Evolutionary conservation across 2,888 invertebrate genomes (phyloP), one percentile per base, ranked within the genome.

Genomic region (Dione juno): DNA sequence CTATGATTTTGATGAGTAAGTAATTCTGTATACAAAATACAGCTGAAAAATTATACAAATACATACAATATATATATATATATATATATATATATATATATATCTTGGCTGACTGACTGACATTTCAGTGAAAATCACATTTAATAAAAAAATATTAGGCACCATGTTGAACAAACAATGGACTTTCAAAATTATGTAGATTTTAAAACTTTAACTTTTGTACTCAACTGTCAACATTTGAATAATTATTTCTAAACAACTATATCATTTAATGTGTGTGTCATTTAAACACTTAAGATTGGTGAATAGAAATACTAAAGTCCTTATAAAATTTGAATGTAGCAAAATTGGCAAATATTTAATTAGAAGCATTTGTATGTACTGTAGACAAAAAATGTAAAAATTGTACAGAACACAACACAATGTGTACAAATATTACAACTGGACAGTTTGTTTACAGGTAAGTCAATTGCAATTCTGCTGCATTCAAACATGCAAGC

Each of bases 91-190:
- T 35, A 28, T 53, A 16, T 16, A 50, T 21, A 57, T 57, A 57
- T 13, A 16, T 16, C 11, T 11, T 16, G 54, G 37, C 37, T 35
- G 13, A 53, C 53, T 14, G 57, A 57, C 37, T 16, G 57, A 57
- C 37, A 57, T 57, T 57, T 37, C 37, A 16, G 6, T 57, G 11
- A 37, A n/a, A 54, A 7, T 11, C 7, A 7, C 13, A 35, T 54
- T 8, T 37, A 50, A 28, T 28, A 48, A 48, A 57, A 57, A 57
- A 35, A 57, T 10, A 40, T 57, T 57, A 57, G 57, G 57, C 57
- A 54, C 37, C 16, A 50, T 50, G 11, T 35, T 54, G 9, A 5
- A 19, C 19, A 19, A 5, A 19, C 19, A 19, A 19, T 16, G 19
- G 19, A 50, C 19, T 19, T 19, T 21, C 19, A 50, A 6, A 19